phyloP scores from a whole-genome alignment of 2,888 invertebrate species.

The Monochamus alternatus region DNA sequence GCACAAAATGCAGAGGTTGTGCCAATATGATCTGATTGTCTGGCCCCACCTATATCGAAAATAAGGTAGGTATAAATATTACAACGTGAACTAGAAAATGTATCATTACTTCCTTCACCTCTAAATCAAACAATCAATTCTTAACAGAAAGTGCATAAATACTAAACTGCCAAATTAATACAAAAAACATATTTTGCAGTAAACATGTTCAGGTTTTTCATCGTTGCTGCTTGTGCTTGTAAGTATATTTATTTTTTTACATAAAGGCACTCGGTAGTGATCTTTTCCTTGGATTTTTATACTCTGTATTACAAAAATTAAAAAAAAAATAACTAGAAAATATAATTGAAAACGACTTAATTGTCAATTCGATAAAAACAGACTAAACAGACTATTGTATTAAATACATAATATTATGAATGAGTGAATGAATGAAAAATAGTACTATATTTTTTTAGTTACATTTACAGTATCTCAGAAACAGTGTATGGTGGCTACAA shows the following conservation, averaged over 20 bases:
- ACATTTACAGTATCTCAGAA: no score
- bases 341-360: no score
- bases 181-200: not conserved
- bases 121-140: not conserved
- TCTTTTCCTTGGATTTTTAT: no score
- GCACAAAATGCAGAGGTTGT: constrained; percentile 12
- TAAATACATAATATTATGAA: no score
- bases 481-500: no score
- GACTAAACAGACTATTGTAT: no score
- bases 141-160: not conserved
- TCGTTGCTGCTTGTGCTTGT: constrained; percentile 5
- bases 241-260: not conserved
- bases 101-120: not conserved
- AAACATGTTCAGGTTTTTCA: constrained; percentile 3
- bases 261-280: no score
- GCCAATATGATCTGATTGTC: constrained; percentile 1
- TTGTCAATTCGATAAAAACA: not conserved
- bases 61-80: constrained; percentile 2
- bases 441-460: no score
- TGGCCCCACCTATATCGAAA: constrained; percentile 3
- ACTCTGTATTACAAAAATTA: no score
- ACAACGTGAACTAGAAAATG: not conserved
- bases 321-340: no score
- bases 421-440: no score
- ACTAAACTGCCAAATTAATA: not conserved